Evolutionary conservation across 2,113 vertebrate species (phyloP).

Genomic region (western clawed frog (Xenopus tropicalis)): UCB_Xtro_10.0 CM004450.2:46445001-46445500

Average conservation of each 20-base stretch:
- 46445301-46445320: too few species aligned
- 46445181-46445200: conserved; percentile 44
- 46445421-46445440: too few species aligned
- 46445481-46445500: too few species aligned
- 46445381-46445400: too few species aligned
- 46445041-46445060: conserved; percentile 42
- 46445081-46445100: conserved; percentile 37
- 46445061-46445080: conserved; percentile 35
- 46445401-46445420: too few species aligned
- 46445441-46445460: too few species aligned
- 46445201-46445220: conserved; percentile 23
- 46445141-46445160: conserved; percentile 39
- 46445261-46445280: not conserved
- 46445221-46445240: not conserved
- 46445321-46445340: too few species aligned
- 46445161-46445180: conserved; percentile 45
- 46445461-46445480: too few species aligned
- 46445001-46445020: conserved; percentile 43
- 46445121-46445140: conserved; percentile 43
- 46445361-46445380: too few species aligned
- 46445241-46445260: not conserved
- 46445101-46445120: conserved; percentile 45
- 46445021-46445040: conserved; percentile 48
- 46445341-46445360: too few species aligned
- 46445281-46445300: not conserved